phyloP scores from a whole-genome alignment of 92 coral and sea anemone genomes.

The Actinostola sp. region DNA sequence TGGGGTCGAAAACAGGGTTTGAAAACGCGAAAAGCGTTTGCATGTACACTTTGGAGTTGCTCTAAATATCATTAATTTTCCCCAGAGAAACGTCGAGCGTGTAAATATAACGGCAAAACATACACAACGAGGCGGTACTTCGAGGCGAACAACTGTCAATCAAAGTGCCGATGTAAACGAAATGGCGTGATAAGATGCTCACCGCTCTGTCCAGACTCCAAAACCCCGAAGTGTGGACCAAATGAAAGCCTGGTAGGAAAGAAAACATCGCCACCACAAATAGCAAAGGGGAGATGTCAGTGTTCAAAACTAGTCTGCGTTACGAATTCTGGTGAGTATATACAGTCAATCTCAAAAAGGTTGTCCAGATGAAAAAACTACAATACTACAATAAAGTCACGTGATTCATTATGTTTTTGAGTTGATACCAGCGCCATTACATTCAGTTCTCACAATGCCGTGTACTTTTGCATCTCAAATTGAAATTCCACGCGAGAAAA shows the following conservation, averaged over 20 bases:
- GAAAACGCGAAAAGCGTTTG: neutral
- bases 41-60: neutral
- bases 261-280: slow-evolving; percentile 8
- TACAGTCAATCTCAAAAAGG: neutral
- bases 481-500: too few species aligned
- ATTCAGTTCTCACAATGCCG: too few species aligned
- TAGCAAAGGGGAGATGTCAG: slow-evolving; percentile 67
- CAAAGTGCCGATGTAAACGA: slow-evolving; percentile 74
- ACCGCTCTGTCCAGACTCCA: slow-evolving; percentile 56
- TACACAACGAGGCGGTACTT: slow-evolving; percentile 60
- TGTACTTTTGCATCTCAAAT: too few species aligned
- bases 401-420: too few species aligned
- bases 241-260: slow-evolving; percentile 42
- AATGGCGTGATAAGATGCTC: slow-evolving; percentile 62
- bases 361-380: too few species aligned
- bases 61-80: neutral
- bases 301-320: slow-evolving; percentile 54
- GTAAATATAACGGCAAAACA: slow-evolving; percentile 51
- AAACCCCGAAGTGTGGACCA: slow-evolving; percentile 39
- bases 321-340: slow-evolving; percentile 17
- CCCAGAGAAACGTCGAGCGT: slow-evolving; percentile 40
- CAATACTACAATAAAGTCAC: too few species aligned
- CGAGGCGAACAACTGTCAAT: slow-evolving; percentile 68
- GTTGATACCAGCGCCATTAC: too few species aligned
- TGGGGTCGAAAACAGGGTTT: too few species aligned